Evolutionary conservation across 2,113 vertebrate species (phyloP).

Genomic region (Coptodon bakossiorum): DNA sequence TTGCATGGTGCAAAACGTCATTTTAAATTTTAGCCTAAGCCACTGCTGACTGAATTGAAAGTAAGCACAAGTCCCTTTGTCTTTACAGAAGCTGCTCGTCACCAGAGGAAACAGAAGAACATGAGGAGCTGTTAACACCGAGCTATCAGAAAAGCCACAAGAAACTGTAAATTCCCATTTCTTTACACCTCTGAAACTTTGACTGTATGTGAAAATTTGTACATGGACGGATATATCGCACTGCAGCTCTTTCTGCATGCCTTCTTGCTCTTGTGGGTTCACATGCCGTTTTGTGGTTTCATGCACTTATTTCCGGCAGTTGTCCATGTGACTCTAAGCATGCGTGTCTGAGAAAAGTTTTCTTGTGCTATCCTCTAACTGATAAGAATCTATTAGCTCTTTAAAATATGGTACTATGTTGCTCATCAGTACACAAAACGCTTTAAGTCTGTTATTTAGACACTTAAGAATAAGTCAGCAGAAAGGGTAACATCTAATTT

Average conservation of each 20-base stretch:
- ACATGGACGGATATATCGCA: neutral
- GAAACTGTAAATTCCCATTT: conserved; percentile 71
- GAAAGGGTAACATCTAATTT: neutral
- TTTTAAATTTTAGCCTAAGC: neutral
- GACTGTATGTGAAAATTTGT: neutral
- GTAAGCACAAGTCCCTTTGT: neutral
- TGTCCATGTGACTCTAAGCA: neutral
- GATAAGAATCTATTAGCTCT: neutral
- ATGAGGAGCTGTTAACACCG: conserved; percentile 58
- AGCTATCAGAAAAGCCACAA: conserved; percentile 72
- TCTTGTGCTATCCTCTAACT: neutral
- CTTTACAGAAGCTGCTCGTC: conserved; percentile 71
- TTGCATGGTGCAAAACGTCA: neutral
- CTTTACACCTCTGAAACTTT: neutral
- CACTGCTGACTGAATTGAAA: neutral
- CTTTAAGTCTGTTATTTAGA: neutral
- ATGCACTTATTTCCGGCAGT: neutral
- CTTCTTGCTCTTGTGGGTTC: neutral
- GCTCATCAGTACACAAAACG: neutral
- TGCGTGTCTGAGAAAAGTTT: neutral
- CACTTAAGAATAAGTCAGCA: neutral
- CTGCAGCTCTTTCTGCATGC: neutral
- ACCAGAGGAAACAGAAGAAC: conserved; percentile 73
- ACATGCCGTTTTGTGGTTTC: conserved; percentile 2
- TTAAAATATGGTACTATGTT: neutral